Percentiles rank a stretch among this genome's conserved stretches.
These are phyloP conservation scores for Antechinus flavipes DNA, from an alignment of 2,113 vertebrate species.

Conservation along the genomic window DNA sequence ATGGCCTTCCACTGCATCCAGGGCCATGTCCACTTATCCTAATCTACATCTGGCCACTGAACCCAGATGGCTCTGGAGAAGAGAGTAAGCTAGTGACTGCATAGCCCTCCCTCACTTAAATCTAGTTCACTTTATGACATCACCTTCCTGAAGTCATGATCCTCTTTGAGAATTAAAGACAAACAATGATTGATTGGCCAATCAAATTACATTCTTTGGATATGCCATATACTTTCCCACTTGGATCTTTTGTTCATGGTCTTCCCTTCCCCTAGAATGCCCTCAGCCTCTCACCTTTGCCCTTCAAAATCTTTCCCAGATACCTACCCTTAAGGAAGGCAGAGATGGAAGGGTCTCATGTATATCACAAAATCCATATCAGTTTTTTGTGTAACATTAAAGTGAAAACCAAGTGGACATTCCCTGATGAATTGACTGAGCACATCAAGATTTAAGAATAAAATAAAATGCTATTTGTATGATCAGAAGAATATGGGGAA, in stretches of 20 bases:
- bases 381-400: not conserved
- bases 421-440: not conserved
- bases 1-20: not conserved
- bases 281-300: not conserved
- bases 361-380: not conserved
- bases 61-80: not conserved
- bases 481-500: not conserved
- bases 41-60: not conserved
- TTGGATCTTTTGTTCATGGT: not conserved
- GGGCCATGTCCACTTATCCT: not conserved
- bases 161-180: not conserved
- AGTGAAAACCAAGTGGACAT: not conserved
- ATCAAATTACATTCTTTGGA: not conserved
- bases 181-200: not conserved
- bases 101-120: not conserved
- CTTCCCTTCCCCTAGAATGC: not conserved
- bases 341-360: not conserved
- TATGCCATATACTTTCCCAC: not conserved
- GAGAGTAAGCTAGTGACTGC: not conserved
- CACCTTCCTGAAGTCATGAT: not conserved
- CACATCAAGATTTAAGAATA: not conserved
- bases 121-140: not conserved
- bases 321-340: not conserved
- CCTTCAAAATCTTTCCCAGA: not conserved
- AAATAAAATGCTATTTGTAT: not conserved